A percentile compares a stretch with the other conserved stretches of the same genome.
Conservation (phyloP, 2,888 invertebrate species). For the Hybos culiciformis region DNA sequence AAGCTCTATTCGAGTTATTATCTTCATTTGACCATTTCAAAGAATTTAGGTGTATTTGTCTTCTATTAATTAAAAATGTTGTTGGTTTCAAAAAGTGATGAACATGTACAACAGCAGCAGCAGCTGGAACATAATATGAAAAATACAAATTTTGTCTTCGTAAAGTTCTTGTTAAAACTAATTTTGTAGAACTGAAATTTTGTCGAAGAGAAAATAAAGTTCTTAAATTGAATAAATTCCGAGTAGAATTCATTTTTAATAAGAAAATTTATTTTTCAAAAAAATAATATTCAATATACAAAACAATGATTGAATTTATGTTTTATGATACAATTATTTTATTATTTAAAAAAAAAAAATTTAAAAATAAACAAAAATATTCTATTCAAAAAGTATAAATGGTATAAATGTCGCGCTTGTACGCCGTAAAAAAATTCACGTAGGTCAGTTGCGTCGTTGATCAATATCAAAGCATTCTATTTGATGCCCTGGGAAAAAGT, state of each 20-base stretch:
- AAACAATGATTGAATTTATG: too few species aligned
- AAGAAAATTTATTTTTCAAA: conserved; percentile 1
- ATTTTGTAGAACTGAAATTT: conserved; percentile 1
- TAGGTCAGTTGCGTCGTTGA: too few species aligned
- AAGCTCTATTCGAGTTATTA: too few species aligned
- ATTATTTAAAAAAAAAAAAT: not conserved
- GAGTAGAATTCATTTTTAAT: conserved; percentile 12
- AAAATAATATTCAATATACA: too few species aligned
- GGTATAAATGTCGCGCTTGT: too few species aligned
- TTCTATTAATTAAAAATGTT: not conserved
- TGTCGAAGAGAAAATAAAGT: conserved; percentile 13
- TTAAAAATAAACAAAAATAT: not conserved
- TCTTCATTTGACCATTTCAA: too few species aligned
- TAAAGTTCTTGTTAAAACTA: not conserved
- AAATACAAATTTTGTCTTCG: not conserved
- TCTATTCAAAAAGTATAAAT: not conserved
- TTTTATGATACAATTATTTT: not conserved
- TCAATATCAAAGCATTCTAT: too few species aligned
- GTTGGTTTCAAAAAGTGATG: not conserved
- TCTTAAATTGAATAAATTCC: conserved; percentile 12
- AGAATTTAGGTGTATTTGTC: not conserved
- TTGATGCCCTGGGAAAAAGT: too few species aligned
- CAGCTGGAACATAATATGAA: too few species aligned
- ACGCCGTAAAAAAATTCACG: too few species aligned
- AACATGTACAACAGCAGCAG: too few species aligned